Conservation (phyloP, 2,797 vertebrate species). For the Psittacula echo region DNA sequence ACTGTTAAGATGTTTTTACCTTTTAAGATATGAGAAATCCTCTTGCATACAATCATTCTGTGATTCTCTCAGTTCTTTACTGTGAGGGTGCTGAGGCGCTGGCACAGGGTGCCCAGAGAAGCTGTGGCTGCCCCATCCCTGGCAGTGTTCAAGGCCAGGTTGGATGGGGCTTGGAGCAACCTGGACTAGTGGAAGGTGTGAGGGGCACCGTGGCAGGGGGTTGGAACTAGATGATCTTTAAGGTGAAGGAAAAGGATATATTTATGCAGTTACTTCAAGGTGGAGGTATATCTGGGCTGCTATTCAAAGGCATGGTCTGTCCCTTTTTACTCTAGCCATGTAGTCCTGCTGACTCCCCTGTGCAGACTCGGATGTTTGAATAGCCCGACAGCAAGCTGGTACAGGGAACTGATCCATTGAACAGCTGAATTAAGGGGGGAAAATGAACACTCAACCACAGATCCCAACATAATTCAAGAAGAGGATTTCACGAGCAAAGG, state of each 20-base stretch:
- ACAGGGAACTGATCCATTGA: neutral
- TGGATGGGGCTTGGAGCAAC: neutral
- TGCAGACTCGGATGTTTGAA: neutral
- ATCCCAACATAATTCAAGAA: neutral
- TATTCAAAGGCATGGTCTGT: neutral
- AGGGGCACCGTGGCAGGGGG: neutral
- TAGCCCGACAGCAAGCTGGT: neutral
- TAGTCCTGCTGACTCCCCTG: neutral
- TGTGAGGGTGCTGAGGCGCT: neutral
- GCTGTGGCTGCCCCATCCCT: neutral
- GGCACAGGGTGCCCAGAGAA: neutral
- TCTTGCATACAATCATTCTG: neutral
- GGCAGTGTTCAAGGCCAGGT: neutral
- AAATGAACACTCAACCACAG: neutral
- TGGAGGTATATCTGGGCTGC: neutral
- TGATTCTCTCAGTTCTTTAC: neutral
- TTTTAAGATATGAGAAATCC: neutral
- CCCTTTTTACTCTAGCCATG: neutral
- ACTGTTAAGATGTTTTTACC: neutral
- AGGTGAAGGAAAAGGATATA: neutral
- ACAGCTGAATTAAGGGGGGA: neutral
- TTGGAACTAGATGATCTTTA: neutral
- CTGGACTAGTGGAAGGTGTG: neutral
- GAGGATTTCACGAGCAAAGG: neutral
- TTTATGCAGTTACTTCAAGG: neutral